Base-by-base conservation (phyloP, 2,113 vertebrate species). In the Pollachius pollachius region DNA sequence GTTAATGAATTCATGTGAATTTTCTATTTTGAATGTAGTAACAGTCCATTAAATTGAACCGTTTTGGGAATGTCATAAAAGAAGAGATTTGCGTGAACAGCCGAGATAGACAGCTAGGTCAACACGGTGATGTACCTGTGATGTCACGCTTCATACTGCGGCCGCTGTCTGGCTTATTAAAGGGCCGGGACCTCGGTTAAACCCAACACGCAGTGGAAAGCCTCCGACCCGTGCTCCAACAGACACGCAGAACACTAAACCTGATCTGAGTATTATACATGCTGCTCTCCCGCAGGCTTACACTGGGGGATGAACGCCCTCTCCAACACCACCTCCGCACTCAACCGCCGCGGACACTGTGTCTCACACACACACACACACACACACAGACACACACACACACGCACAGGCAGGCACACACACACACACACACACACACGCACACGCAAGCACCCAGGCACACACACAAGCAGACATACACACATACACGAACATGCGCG, bases 61-160 rank as follows among this genome's bases (percentile, higher is more conserved):
- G 41, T 12, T 48, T 48, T 48, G 41, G 4, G 8, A 48, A 9
- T 13, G 2, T 48, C 41, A 48, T 48, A 6, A 2, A 48, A 13
- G 41, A 48, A 2, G 41, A 48, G 41, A 48, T 48, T 6, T 9
- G 41, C 41, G 2, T 48, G 41, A 48, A 48, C 2, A 0, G 41
- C 41, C 2, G 41, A 48, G 41, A 12, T 9, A 48, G 11, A 48
- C 8, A 48, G 41, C 41, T 2, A 18, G 9, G 73, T 79, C 80
- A 75, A 58, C 63, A 59, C 56, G 74, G 80, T 74, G 84, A 83
- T 78, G 82, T 74, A 41, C 59, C 65, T 75, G 54, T 83, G 81
- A 85, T 73, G 81, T 88, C 80, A 88, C 17, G 54, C 64, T 70
- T 81, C 76, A 86, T 81, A 80, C 27, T 75, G 70, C 83, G 72